Evolutionary conservation across 2,888 invertebrate species (phyloP).

Genomic region (Pterostichus madidus): DNA sequence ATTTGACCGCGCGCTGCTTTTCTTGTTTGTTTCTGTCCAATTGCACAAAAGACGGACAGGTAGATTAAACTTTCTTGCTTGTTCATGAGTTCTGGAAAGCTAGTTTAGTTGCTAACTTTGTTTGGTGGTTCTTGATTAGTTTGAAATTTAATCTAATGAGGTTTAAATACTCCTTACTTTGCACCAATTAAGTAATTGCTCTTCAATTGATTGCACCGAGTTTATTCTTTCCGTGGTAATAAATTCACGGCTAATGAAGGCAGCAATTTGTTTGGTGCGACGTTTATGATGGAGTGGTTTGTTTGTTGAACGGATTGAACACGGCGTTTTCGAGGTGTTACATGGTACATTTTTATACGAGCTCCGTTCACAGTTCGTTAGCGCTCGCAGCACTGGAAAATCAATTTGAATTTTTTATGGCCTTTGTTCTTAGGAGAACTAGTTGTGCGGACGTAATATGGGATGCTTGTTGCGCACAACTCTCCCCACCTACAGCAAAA

Average conservation of each 20-base stretch:
- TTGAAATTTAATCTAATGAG: conserved; percentile 56
- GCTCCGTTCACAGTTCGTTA: conserved; percentile 49
- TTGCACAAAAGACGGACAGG: conserved; percentile 55
- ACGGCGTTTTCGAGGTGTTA: conserved; percentile 29
- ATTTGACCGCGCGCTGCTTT: conserved; percentile 31
- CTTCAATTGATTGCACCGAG: neutral
- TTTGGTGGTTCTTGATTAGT: conserved; percentile 36
- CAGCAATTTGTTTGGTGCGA: too few species aligned
- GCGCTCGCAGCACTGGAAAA: conserved; percentile 27
- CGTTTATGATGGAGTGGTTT: conserved; percentile 21
- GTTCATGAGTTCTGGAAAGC: conserved; percentile 11
- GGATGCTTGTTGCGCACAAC: conserved; percentile 2
- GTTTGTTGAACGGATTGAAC: conserved; percentile 4
- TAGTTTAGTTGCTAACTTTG: conserved; percentile 37
- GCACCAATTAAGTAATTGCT: conserved; percentile 1
- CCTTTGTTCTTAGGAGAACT: conserved; percentile 44
- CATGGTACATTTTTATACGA: conserved; percentile 19
- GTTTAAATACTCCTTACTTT: conserved; percentile 27
- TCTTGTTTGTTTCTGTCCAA: conserved; percentile 32
- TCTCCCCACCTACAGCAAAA: neutral
- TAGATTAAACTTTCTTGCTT: conserved; percentile 52
- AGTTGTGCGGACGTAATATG: conserved; percentile 21
- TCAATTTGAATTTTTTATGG: conserved; percentile 53
- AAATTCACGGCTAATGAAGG: too few species aligned
- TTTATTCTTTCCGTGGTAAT: too few species aligned